phyloP scores from a whole-genome alignment of 2,113 vertebrate species.

The Centropus bengalensis region DNA sequence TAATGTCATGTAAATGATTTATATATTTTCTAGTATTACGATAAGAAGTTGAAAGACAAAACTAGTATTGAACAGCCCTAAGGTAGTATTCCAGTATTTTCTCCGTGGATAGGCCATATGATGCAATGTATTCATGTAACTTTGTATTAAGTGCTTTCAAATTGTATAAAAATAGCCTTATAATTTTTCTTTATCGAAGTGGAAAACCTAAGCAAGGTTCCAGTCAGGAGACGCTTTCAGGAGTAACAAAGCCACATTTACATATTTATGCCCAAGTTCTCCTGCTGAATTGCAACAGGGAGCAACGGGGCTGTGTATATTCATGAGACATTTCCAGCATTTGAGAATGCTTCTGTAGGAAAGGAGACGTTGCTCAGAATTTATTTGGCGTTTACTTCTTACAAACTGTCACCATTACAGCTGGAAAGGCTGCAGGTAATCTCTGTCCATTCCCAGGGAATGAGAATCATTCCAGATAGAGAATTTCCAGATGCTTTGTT shows the following conservation, averaged over 20 bases:
- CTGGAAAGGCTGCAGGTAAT: not conserved
- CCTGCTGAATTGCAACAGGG: not conserved
- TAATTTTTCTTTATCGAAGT: conserved; percentile 78
- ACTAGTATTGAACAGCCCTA: conserved; percentile 82
- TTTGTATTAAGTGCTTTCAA: conserved; percentile 87
- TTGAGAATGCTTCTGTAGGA: conserved; percentile 16
- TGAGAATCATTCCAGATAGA: not conserved
- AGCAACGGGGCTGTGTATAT: conserved; percentile 14
- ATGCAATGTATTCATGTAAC: conserved; percentile 77
- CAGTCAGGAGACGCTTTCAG: conserved; percentile 57
- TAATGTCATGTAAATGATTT: conserved; percentile 88
- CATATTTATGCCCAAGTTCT: not conserved
- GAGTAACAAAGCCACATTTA: conserved; percentile 62
- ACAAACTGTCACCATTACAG: not conserved
- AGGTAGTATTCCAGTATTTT: conserved; percentile 80
- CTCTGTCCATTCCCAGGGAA: not conserved
- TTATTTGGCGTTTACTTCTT: not conserved
- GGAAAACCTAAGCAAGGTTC: conserved; percentile 44
- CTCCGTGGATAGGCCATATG: conserved; percentile 73
- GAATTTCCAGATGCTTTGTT: conserved; percentile 44
- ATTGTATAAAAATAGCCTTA: conserved; percentile 79
- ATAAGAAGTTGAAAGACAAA: conserved; percentile 79
- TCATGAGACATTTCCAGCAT: conserved; percentile 11
- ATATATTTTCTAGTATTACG: conserved; percentile 87
- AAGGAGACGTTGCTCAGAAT: not conserved